Base-by-base conservation (phyloP, 2,888 invertebrate genomes). In the Pristionchus entomophagus region DNA sequence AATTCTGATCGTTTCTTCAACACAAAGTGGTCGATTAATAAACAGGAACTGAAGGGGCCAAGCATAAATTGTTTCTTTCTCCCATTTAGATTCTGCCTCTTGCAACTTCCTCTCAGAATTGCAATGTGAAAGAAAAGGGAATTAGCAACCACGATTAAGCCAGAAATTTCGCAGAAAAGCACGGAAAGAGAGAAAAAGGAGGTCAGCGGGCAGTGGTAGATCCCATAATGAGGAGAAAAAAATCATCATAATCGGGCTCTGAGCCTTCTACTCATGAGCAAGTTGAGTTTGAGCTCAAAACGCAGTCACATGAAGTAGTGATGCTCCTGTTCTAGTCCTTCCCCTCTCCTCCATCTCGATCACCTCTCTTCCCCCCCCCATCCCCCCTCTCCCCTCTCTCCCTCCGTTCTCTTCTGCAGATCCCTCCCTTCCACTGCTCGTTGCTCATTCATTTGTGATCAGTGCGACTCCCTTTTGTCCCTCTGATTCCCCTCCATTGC, bases 41-140 rank as follows among this genome's bases (percentile, higher is more conserved):
- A 65, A 35, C 35, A 65, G 65, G 65, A 73, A 41, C 41, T 73
- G 17, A 26, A 73, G 73, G 41, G 45, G 73, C 65, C 73, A 73
- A 73, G 73, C 73, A 73, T 73, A 73, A 73, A 73, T 73, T 73
- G 73, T 73, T n/a, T n/a, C n/a, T n/a, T n/a, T 73, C 73, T 65
- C 22, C 35, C 73, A 73, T 73, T 73, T 73, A 45, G 73, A 65
- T 17, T 17, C 45, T 45, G 45, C 8, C 26, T 32, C 35, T 65
- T 65, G 65, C 65, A 35, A 65, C 65, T 65, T 59, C 14, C 45
- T 45, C 35, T 4, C 22, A 65, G 65, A 65, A 65, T 65, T 35
- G 14, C 17, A 17, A 62, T 62, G 77, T 26, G 77, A 29, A n/a
- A 45, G 29, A 32, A 12, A 45, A 51, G n/a, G 32, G 51, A 51